Evolutionary conservation across 2,888 invertebrate genomes (phyloP).

Genomic region (Xestia c-nigrum): DNA sequence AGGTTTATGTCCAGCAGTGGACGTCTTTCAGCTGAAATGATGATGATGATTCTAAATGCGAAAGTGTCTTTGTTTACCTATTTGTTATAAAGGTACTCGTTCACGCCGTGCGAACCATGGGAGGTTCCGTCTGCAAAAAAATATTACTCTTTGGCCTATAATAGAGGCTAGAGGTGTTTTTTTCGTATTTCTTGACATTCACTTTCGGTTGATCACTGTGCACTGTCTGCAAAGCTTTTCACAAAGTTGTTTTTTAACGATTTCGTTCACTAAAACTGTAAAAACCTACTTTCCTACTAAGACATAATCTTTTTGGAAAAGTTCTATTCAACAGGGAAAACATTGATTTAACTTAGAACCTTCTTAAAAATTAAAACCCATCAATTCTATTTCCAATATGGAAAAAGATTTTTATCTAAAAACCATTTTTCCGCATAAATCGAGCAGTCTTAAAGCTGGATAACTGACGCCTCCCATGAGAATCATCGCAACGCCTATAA

Average conservation of each 20-base stretch:
- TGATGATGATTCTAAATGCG: not conserved
- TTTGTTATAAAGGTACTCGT: not conserved
- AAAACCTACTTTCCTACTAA: not conserved
- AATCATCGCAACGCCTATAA: not conserved
- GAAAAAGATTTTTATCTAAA: not conserved
- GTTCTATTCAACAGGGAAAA: not conserved
- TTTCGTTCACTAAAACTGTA: not conserved
- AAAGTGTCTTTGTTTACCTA: not conserved
- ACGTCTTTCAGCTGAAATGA: too few relatives aligned
- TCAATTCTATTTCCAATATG: not conserved
- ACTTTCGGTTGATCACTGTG: not conserved
- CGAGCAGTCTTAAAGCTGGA: not conserved
- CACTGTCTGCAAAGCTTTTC: not conserved
- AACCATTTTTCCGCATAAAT: not conserved
- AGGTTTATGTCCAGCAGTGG: too few relatives aligned
- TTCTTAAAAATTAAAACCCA: not conserved
- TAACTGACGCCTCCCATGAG: constrained; percentile 6
- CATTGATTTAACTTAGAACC: not conserved
- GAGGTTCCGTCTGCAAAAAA: not conserved
- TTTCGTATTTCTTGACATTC: not conserved
- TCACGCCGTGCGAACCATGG: not conserved
- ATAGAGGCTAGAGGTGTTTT: too few relatives aligned
- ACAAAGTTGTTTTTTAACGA: not conserved
- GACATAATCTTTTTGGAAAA: not conserved
- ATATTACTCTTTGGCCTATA: not conserved